Conservation (phyloP, 2,888 invertebrate genomes). For the Cheilosia soror region DNA sequence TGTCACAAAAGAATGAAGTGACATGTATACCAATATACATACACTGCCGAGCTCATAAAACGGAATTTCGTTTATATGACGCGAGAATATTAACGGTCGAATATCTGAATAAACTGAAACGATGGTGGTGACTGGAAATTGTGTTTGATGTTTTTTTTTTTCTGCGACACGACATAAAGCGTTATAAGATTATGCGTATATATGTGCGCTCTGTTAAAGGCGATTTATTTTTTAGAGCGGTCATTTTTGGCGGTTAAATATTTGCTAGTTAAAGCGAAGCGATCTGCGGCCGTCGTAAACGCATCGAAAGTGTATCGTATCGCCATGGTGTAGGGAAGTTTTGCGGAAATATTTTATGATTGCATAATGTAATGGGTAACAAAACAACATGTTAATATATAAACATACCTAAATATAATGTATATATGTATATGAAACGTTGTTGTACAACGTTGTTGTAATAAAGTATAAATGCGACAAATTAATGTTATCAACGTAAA, state of each 20-base stretch:
- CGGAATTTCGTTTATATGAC: neutral
- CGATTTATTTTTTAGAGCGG: slow-evolving; percentile 39
- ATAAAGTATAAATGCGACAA: too few species aligned
- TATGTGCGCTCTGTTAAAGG: slow-evolving; percentile 25
- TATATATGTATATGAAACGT: too few species aligned
- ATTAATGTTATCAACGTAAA: too few species aligned
- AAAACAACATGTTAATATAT: too few species aligned
- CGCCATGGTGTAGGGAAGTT: too few species aligned
- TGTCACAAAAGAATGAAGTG: slow-evolving; percentile 11
- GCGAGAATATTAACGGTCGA: neutral
- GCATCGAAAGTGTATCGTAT: slow-evolving; percentile 5
- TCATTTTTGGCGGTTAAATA: slow-evolving; percentile 27
- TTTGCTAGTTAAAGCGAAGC: slow-evolving; percentile 41
- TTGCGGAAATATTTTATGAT: too few species aligned
- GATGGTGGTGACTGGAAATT: neutral
- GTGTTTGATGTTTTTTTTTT: neutral
- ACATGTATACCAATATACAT: neutral
- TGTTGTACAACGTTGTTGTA: too few species aligned
- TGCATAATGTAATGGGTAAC: too few species aligned
- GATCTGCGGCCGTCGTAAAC: slow-evolving; percentile 50
- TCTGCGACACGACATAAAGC: slow-evolving; percentile 12
- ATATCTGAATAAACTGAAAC: slow-evolving; percentile 1
- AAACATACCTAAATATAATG: too few species aligned
- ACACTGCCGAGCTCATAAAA: slow-evolving; percentile 21
- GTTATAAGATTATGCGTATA: slow-evolving; percentile 12